A percentile compares a stretch with the other conserved stretches of the same genome.
Evolutionary conservation across 2,888 invertebrate genomes (phyloP).

Genomic region (Helicoverpa assulta): DNA sequence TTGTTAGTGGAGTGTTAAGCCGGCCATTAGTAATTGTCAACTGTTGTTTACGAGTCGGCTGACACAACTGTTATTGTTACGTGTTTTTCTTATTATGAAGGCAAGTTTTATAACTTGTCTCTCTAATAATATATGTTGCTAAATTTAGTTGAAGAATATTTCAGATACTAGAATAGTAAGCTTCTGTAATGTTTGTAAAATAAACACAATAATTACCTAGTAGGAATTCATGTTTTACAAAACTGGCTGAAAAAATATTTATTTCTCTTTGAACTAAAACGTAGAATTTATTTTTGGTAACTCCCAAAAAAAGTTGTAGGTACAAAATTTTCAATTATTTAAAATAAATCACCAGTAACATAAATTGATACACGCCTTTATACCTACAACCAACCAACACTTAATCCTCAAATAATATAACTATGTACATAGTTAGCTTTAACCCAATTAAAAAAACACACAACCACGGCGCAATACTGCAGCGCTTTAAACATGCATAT

Average conservation of each 20-base stretch:
- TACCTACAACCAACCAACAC: too few relatives aligned
- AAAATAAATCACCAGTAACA: too few relatives aligned
- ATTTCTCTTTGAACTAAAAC: too few relatives aligned
- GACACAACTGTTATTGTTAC: background rate
- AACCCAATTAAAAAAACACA: background rate
- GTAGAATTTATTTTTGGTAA: too few relatives aligned
- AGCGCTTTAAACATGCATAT: slow-evolving; percentile 28
- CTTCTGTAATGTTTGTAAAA: too few relatives aligned
- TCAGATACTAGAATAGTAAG: background rate
- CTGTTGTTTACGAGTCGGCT: slow-evolving; percentile 27
- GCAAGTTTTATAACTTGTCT: background rate
- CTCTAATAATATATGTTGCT: background rate
- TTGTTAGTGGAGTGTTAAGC: slow-evolving; percentile 18
- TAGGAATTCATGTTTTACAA: too few relatives aligned
- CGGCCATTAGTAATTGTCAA: slow-evolving; percentile 31
- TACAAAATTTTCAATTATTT: too few relatives aligned
- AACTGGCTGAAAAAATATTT: too few relatives aligned
- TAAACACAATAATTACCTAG: too few relatives aligned
- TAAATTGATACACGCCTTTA: too few relatives aligned
- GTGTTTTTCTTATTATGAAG: background rate
- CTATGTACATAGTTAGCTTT: background rate
- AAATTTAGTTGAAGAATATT: background rate
- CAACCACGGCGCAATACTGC: slow-evolving; percentile 1
- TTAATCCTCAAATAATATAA: too few relatives aligned
- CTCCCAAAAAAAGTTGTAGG: too few relatives aligned